Base-by-base conservation (phyloP, 2,113 vertebrate species). In the Typhlomys cinereus region DNA sequence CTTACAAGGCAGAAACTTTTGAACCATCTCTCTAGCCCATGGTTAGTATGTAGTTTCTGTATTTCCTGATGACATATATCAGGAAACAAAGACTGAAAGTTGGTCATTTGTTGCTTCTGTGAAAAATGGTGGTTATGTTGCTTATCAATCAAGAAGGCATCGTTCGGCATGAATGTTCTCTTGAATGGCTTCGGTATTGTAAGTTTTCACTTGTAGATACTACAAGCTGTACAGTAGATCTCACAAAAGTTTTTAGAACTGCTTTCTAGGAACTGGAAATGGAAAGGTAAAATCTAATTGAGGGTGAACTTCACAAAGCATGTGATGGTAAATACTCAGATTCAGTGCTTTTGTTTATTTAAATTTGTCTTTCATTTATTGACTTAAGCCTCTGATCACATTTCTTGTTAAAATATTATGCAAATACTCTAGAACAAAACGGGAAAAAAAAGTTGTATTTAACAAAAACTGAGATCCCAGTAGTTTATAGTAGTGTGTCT, bases 51-150 rank as follows among this genome's bases (percentile, higher is more conserved):
- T 85, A 90, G 46, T 73, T 92, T 91, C 11, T 84, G 4, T 89
- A 39, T 85, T 91, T 84, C 41, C 36, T 78, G 25, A 29, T 84
- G 50, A 50, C 27, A 73, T 82, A 54, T 84, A 50, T 64, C 62
- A 76, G 57, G 75, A 96, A 89, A 66, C 41, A 31, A 41, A 94
- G 13, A 57, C 46, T 52, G 44, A 66, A 85, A 70, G 9, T 50
- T 88, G 20, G 11, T 67, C 67, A 52, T 85, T 91, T 89, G 41
- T 75, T 90, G 41, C 54, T 95, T 34, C 17, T 69, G 13, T 93
- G 54, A 67, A 62, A 94, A 90, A 88, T 87, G 88, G 61, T 75
- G 61, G 73, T 29, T 94, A n/a, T 80, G 57, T 93, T 92, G 41
- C 25, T 86, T 81, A 36, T 80, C n/a, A 41, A 0, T 88, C 83